Evolutionary conservation across 2,797 vertebrate species (phyloP).

Genomic region (Picus viridis): DNA sequence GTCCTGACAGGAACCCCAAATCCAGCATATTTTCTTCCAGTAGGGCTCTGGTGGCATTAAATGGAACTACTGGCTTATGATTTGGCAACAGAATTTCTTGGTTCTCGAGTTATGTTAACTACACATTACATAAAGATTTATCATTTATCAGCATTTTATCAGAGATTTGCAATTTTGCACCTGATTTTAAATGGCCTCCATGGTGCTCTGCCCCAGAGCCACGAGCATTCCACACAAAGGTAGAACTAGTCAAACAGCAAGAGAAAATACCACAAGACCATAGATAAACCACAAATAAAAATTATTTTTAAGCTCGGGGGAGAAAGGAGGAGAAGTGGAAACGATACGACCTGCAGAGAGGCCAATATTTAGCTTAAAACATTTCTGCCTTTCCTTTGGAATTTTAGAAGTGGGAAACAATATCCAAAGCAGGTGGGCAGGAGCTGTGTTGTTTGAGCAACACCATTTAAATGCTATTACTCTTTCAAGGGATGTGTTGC

Average conservation of each 20-base stretch:
- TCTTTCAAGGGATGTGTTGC: background rate
- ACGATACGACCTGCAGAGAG: background rate
- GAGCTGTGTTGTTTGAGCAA: background rate
- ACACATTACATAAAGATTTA: background rate
- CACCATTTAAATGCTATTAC: background rate
- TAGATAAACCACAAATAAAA: background rate
- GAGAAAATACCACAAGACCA: slow-evolving; percentile 17
- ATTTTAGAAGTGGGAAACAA: background rate
- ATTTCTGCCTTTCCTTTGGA: background rate
- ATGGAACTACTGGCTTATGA: background rate
- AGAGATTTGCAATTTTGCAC: background rate
- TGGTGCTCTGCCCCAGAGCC: background rate
- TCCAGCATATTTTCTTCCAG: background rate
- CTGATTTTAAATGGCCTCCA: slow-evolving; percentile 23
- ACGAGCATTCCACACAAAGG: background rate
- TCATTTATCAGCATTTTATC: slow-evolving; percentile 6
- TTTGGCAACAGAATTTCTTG: background rate
- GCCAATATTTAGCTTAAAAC: background rate
- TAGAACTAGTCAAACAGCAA: background rate
- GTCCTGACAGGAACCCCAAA: background rate
- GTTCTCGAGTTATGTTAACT: background rate
- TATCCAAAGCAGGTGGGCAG: background rate
- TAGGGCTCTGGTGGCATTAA: background rate
- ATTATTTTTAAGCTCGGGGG: background rate
- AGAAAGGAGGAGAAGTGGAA: background rate